These are phyloP conservation scores for Antigone vipio DNA, from an alignment of 2,113 vertebrate species.

Conservation along the genomic window DNA sequence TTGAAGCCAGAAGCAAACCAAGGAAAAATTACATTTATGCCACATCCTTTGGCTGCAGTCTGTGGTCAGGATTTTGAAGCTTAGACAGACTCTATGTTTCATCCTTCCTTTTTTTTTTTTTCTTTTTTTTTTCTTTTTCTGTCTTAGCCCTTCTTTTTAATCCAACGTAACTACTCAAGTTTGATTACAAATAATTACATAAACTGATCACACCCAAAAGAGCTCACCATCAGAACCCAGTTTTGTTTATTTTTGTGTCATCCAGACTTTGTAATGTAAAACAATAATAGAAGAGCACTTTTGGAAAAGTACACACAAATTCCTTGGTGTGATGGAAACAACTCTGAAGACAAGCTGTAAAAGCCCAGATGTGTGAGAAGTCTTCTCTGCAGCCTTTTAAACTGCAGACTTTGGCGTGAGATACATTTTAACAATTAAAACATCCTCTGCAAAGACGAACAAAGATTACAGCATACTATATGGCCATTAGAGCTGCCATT, in stretches of 20 bases:
- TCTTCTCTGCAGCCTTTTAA: not conserved
- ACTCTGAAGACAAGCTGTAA: not conserved
- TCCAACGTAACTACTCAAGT: not conserved
- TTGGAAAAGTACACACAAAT: not conserved
- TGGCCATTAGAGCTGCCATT: not conserved
- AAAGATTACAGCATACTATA: not conserved
- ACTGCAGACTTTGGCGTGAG: not conserved
- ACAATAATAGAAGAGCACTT: not conserved
- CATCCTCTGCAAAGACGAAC: not conserved
- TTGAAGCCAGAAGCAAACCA: not conserved
- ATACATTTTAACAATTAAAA: not conserved
- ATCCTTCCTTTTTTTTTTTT: not conserved
- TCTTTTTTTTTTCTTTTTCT: not conserved
- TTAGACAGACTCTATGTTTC: not conserved
- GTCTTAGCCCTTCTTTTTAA: not conserved
- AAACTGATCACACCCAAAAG: not conserved
- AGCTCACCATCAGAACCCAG: not conserved
- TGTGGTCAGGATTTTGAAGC: not conserved
- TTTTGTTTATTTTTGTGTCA: not conserved
- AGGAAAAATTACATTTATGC: not conserved
- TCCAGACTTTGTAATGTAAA: not conserved
- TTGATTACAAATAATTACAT: not conserved
- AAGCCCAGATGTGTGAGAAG: not conserved
- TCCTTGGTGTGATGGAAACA: not conserved
- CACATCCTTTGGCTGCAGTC: not conserved